Percentiles rank a stretch among this genome's conserved stretches.
Conservation (phyloP, 2,888 invertebrate genomes). For the Zaprionus lineosus region DNA sequence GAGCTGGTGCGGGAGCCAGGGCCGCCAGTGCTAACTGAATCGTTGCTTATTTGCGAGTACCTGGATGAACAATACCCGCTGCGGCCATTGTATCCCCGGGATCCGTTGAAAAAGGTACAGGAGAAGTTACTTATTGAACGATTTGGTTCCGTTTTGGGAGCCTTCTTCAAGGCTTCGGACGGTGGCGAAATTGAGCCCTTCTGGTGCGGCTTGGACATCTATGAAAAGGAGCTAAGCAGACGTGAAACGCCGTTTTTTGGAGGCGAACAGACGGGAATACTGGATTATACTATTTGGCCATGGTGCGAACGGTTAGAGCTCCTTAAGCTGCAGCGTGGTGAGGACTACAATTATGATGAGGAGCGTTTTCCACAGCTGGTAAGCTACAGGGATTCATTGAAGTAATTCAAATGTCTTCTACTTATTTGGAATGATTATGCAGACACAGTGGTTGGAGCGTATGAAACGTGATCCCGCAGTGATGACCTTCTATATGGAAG, state of each 20-base stretch:
- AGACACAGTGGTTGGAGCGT: slow-evolving; percentile 87
- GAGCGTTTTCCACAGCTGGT: slow-evolving; percentile 63
- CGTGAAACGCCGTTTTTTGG: slow-evolving; percentile 87
- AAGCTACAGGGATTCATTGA: slow-evolving; percentile 5
- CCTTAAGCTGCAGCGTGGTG: slow-evolving; percentile 85
- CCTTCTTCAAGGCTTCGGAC: slow-evolving; percentile 80
- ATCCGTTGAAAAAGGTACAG: slow-evolving; percentile 82
- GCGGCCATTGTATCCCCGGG: slow-evolving; percentile 86
- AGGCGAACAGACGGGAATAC: slow-evolving; percentile 88
- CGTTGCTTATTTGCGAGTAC: slow-evolving; percentile 90
- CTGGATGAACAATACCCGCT: slow-evolving; percentile 91
- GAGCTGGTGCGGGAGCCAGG: slow-evolving; percentile 86
- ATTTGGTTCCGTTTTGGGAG: slow-evolving; percentile 71
- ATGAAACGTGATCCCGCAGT: slow-evolving; percentile 90
- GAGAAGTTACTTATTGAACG: slow-evolving; percentile 82
- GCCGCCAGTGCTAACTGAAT: slow-evolving; percentile 87
- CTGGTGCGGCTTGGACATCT: slow-evolving; percentile 85
- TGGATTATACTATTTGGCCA: slow-evolving; percentile 94
- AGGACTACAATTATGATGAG: slow-evolving; percentile 83
- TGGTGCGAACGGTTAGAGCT: slow-evolving; percentile 88
- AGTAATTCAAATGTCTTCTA: neutral
- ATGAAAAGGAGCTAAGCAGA: slow-evolving; percentile 86
- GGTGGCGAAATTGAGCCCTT: slow-evolving; percentile 69
- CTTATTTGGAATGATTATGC: slow-evolving; percentile 41
- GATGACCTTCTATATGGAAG: slow-evolving; percentile 86